Conservation (phyloP, 2,113 vertebrate genomes). For the Pollimyrus isidori region DNA sequence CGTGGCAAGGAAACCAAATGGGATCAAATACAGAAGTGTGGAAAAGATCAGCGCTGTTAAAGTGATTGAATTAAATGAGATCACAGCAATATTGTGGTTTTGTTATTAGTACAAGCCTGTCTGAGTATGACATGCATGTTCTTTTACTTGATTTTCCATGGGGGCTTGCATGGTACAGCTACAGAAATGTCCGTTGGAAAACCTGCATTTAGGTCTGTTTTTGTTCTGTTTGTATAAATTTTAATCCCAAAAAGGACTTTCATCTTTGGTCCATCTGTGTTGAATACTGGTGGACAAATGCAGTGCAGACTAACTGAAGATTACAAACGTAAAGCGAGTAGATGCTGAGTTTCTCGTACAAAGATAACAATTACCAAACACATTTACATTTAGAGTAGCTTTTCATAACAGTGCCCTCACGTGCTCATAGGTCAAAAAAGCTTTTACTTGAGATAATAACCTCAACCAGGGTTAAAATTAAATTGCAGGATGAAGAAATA, state of each 20-base stretch:
- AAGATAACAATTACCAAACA: constrained; percentile 58
- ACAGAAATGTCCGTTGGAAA: neutral
- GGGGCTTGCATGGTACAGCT: neutral
- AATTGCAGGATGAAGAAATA: constrained; percentile 21
- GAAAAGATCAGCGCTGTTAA: neutral
- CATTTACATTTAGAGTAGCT: constrained; percentile 69
- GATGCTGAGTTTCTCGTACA: constrained; percentile 52
- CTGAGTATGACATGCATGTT: neutral
- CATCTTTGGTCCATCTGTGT: constrained; percentile 13
- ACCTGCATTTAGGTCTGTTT: neutral
- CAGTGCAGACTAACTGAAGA: constrained; percentile 37
- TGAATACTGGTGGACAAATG: constrained; percentile 40
- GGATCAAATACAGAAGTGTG: neutral
- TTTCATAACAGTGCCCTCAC: constrained; percentile 52
- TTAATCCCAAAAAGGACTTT: constrained; percentile 27
- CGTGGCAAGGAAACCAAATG: neutral
- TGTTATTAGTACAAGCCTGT: neutral
- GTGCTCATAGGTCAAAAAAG: constrained; percentile 52
- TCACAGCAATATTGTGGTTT: neutral
- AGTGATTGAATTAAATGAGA: neutral
- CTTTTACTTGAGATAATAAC: constrained; percentile 50
- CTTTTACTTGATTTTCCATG: neutral
- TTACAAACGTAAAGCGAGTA: constrained; percentile 40
- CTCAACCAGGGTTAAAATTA: constrained; percentile 35
- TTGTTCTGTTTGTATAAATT: constrained; percentile 3